These are phyloP conservation scores for Dugesia japonica DNA, from an alignment of 2,888 invertebrate genomes.

Conservation along the genomic window DNA sequence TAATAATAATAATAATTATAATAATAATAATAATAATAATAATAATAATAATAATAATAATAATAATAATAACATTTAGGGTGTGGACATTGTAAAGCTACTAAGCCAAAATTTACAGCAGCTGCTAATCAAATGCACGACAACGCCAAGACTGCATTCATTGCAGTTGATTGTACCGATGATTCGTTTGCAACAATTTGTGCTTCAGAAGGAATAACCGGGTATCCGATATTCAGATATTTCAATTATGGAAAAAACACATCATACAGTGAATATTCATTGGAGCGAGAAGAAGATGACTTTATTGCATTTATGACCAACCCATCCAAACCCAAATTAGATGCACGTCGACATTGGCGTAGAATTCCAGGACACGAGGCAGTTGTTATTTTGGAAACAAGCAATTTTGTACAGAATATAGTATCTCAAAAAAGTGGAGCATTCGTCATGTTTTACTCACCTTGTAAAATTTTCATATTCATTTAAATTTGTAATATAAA, in stretches of 20 bases:
- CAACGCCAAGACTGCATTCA: constrained; percentile 54
- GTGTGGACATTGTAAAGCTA: constrained; percentile 75
- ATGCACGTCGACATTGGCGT: constrained; percentile 49
- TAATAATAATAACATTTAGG: constrained; percentile 54
- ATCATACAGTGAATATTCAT: constrained; percentile 54
- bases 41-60: no score
- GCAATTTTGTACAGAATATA: constrained; percentile 47
- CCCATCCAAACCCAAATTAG: constrained; percentile 47
- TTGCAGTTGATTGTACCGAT: constrained; percentile 64
- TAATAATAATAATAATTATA: no score
- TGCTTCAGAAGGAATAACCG: constrained; percentile 58
- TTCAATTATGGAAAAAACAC: constrained; percentile 65
- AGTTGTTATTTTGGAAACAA: constrained; percentile 61
- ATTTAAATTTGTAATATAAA: no score
- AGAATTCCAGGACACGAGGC: constrained; percentile 51
- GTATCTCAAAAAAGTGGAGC: constrained; percentile 52
- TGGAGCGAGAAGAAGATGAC: constrained; percentile 59
- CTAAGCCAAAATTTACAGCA: constrained; percentile 64
- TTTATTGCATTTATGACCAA: constrained; percentile 56
- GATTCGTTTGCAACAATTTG: constrained; percentile 54
- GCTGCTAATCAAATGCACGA: constrained; percentile 53
- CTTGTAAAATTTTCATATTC: constrained; percentile 42
- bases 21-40: no score
- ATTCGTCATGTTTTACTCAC: constrained; percentile 49
- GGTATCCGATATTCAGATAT: constrained; percentile 72